These are phyloP conservation scores for Macrochelys suwanniensis DNA, from an alignment of 2,797 vertebrate species.

Conservation along the genomic window DNA sequence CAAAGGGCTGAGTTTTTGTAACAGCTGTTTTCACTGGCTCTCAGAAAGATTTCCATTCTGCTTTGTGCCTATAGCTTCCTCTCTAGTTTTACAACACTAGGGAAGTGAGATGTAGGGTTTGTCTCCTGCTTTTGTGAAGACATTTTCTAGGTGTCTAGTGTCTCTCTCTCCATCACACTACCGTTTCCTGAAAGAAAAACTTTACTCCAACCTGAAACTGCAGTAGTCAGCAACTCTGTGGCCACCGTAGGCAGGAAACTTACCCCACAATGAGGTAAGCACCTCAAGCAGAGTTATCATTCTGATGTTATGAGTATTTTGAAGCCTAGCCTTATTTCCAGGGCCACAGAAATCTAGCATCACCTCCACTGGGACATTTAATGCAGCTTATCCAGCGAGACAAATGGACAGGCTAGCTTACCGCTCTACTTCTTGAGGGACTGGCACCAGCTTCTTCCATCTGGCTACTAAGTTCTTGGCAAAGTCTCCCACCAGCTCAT, in stretches of 20 bases:
- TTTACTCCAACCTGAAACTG: not conserved
- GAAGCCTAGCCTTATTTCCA: not conserved
- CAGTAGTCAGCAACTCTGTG: not conserved
- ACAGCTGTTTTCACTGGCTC: not conserved
- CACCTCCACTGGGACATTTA: not conserved
- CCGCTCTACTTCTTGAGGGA: conserved; percentile 91
- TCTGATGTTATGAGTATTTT: not conserved
- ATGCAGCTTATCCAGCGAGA: not conserved
- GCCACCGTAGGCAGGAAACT: not conserved
- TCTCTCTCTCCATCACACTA: conserved; percentile 26
- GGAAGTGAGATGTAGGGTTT: not conserved
- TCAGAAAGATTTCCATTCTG: conserved; percentile 11
- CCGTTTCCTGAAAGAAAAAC: not conserved
- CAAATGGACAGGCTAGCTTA: conserved; percentile 55
- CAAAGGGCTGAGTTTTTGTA: not conserved
- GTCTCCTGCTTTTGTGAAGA: not conserved
- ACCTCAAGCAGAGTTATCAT: not conserved
- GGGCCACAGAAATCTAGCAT: not conserved
- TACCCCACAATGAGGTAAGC: conserved; percentile 19
- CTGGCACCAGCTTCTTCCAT: conserved; percentile 98
- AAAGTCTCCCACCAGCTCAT: conserved; percentile 89
- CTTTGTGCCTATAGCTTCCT: not conserved
- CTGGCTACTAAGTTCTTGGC: conserved; percentile 93
- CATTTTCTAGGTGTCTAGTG: not conserved
- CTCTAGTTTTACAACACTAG: not conserved